phyloP scores from a whole-genome alignment of 2,113 vertebrate species.

The Xyliphius kryptos region DNA sequence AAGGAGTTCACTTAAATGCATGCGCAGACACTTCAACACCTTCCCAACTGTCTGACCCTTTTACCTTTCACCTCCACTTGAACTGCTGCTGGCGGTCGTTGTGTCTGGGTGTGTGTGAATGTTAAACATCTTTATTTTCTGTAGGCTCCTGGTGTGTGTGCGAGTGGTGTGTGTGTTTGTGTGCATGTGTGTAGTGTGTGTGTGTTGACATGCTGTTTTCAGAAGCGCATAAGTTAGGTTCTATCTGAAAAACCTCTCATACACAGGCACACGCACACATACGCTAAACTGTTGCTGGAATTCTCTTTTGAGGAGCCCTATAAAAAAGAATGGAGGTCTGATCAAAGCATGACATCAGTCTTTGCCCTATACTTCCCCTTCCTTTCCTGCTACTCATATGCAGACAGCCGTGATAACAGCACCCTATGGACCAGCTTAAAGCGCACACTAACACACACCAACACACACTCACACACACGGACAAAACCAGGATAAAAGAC shows the following conservation, averaged over 20 bases:
- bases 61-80: constrained; percentile 83
- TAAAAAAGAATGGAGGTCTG: constrained; percentile 33
- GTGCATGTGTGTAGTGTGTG: too few relatives aligned
- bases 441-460: too few relatives aligned
- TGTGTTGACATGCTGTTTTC: constrained; percentile 8
- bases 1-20: constrained; percentile 60
- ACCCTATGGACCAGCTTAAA: constrained; percentile 24
- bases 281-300: constrained; percentile 24
- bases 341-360: constrained; percentile 20
- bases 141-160: not conserved
- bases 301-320: constrained; percentile 30
- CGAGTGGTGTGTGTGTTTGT: too few relatives aligned
- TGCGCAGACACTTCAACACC: constrained; percentile 44
- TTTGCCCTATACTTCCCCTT: not conserved
- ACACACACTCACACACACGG: too few relatives aligned
- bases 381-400: constrained; percentile 20
- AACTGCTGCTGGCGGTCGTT: constrained; percentile 55
- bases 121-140: not conserved
- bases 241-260: too few relatives aligned
- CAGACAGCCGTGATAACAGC: constrained; percentile 29
- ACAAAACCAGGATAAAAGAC: constrained; percentile 11
- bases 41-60: constrained; percentile 76
- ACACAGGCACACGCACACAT: constrained; percentile 18
- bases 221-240: constrained; percentile 8
- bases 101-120: constrained; percentile 16